Evolutionary conservation across 2,113 vertebrate genomes (phyloP), one percentile per base, ranked within the genome.

Genomic region (Callaeas wilsoni): DNA sequence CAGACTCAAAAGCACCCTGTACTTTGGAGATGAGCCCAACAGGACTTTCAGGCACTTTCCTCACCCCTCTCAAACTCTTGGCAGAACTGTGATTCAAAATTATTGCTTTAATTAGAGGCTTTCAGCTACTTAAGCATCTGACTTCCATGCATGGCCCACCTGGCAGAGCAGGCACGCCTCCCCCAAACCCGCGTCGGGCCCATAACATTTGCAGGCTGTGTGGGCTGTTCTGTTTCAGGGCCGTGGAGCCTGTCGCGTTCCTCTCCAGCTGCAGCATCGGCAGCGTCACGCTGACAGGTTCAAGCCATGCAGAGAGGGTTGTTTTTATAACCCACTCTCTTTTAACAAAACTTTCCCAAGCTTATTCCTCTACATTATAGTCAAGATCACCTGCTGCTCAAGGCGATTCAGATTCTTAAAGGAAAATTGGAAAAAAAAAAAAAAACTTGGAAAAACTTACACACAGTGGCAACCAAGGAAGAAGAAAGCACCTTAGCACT

Each of bases 291-390:
- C 90, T 96, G 95, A 74, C 69, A 95, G 88, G 84, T 89, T 96
- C 87, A 87, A 96, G 71, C 63, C 60, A 1, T 89, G 92, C 94
- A 76, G 92, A 94, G 84, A 96, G 10, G 9, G 53, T 81, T 97
- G 92, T 96, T 97, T 97, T 94, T 74, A 86, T 90, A 97, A 96
- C 90, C 64, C 15, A 4, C 57, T 86, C 65, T 90, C 93, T 89
- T 97, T 92, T 88, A 94, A 97, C 64, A 91, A 92, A 97, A 94
- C 86, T 95, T 97, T 95, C 95, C 84, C 94, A 95, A 96, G 93
- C 90, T 91, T 88, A 81, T 89, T 92, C 53, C 44, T 90, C 86
- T 80, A 49, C 4, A 4, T 59, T 92, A 76, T 5, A 73, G 57
- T 69, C 42, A 82, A 47, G 92, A 87, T 90, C 87, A 91, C 93